These are phyloP conservation scores for Sicus ferrugineus DNA, from an alignment of 2,888 invertebrate genomes.

Conservation along the genomic window DNA sequence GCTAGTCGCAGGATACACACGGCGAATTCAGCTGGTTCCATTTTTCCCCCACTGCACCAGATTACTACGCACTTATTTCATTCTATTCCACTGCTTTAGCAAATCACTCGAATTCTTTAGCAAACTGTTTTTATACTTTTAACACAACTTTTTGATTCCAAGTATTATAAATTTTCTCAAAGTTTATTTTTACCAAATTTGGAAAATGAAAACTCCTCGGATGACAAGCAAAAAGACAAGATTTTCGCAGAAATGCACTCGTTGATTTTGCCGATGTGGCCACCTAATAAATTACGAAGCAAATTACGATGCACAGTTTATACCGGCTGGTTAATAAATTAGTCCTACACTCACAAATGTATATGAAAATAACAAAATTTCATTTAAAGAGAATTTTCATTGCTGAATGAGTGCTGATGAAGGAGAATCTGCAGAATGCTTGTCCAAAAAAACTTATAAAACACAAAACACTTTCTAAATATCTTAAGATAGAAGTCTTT, in stretches of 20 bases:
- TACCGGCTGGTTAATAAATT: too few species aligned
- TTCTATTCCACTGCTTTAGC: not conserved
- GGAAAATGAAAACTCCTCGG: not conserved
- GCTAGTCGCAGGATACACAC: slow-evolving; percentile 17
- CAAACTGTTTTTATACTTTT: not conserved
- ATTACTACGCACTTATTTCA: slow-evolving; percentile 12
- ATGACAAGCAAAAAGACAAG: not conserved
- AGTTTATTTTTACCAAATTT: slow-evolving; percentile 1
- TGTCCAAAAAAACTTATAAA: too few species aligned
- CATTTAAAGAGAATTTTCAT: too few species aligned
- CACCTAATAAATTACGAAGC: too few species aligned
- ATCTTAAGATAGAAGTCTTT: too few species aligned
- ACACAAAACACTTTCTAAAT: too few species aligned
- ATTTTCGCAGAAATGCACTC: not conserved
- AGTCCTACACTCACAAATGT: too few species aligned
- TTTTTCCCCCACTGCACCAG: not conserved
- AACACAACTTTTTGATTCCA: not conserved
- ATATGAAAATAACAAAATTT: too few species aligned
- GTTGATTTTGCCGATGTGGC: too few species aligned
- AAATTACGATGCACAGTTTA: too few species aligned
- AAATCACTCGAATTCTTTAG: not conserved
- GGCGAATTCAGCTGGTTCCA: not conserved
- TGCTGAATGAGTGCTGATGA: too few species aligned
- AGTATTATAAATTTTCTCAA: not conserved
- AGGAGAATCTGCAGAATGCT: too few species aligned